Base-by-base conservation (phyloP, 2,113 vertebrate genomes). In the Solea solea region DNA sequence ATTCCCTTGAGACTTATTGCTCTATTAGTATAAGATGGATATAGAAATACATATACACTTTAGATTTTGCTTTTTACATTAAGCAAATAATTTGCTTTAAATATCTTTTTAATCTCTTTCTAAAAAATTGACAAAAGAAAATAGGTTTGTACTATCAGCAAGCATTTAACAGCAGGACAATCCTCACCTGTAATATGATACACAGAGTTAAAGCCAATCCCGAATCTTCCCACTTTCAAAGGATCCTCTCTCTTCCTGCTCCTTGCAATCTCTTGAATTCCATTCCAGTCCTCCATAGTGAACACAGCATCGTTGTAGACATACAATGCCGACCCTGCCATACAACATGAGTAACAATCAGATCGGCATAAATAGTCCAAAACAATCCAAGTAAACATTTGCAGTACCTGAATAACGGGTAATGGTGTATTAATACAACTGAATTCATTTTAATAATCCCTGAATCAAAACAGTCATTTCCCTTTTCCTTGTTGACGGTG, bases 191-290 rank as follows among this genome's bases (percentile, higher is more conserved):
- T 99, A 89, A 99, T 96, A 86, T 99, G 98, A 86, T 99, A 99
- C 67, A 99, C 98, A 65, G 97, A 99, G 89, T 99, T 99, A 91
- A 99, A 99, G 28, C 98, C 98, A 75, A 99, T 99, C 76, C 98
- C 98, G 90, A 99, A 99, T 93, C 98, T 92, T 80, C 98, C 98
- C 70, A 99, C 97, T 94, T 99, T 99, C 79, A 98, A 83, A 0
- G 98, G 98, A 75, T 99, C 98, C 46, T 99, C 98, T 88, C 96
- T 96, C 82, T 99, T 99, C 77, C 97, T 94, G 87, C 98, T 99
- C 60, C 98, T 94, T 14, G 98, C 98, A 76, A 98, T 98, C 88
- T 99, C 97, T 72, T 99, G 98, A 90, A 99, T 99, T 12, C 98
- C 98, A 8, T 96, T 95, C 98, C 98, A 99, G 88, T 99, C 98